Conservation (phyloP, 2,888 invertebrate species). For the Gnatocerus cornutus region DNA sequence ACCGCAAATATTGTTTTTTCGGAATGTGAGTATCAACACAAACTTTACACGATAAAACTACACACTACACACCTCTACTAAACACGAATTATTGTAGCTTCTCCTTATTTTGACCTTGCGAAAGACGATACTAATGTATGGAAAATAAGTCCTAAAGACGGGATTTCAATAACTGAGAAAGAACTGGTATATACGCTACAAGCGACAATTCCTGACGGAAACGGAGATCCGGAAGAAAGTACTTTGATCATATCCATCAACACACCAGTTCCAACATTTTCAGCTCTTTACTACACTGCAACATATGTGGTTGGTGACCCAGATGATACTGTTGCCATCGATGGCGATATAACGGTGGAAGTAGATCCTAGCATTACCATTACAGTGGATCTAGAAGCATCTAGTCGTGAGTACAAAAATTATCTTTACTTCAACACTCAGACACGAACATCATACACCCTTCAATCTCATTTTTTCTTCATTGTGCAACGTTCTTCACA, state of each 20-base stretch:
- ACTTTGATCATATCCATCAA: background rate
- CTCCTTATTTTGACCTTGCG: background rate
- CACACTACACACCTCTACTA: no score
- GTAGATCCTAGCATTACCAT: no score
- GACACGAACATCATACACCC: constrained; percentile 3
- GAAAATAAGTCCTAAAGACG: background rate
- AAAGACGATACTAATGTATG: background rate
- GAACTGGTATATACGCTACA: background rate
- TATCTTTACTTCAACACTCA: no score
- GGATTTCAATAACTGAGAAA: background rate
- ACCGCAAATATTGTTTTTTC: background rate
- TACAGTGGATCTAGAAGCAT: no score
- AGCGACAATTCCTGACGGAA: background rate
- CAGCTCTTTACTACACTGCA: constrained; percentile 52
- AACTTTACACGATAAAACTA: background rate
- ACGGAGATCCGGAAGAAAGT: background rate
- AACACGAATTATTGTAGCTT: no score
- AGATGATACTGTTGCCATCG: background rate
- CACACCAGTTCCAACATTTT: background rate
- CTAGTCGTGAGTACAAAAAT: no score
- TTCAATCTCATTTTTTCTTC: constrained; percentile 16
- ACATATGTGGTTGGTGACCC: constrained; percentile 36
- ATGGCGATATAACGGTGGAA: background rate
- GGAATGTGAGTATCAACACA: background rate
- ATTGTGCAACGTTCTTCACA: background rate